Evolutionary conservation across 1,140 invertebrate genomes (phyloP), one percentile per base, ranked within the genome.

Genomic region (Drosophila tristis): DNA sequence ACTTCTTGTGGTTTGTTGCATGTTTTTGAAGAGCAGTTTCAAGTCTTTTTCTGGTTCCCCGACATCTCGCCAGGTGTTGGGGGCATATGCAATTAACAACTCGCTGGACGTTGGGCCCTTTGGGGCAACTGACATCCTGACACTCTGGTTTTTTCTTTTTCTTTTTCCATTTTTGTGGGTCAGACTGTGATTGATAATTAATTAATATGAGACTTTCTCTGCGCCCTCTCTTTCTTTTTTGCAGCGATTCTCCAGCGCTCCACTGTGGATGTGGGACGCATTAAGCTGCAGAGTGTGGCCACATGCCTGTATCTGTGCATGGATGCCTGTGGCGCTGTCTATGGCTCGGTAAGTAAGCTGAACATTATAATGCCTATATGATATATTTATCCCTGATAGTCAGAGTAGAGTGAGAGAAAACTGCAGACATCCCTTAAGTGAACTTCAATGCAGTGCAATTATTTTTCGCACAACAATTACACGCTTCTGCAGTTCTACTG

Each of bases 271-370:
- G 94, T 94, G 84, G 96, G 96, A 87, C 95, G 96, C 93, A 93
- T 97, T 92, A 96, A 95, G 93, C 96, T 97, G 86, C 96, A 96
- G 94, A 95, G 96, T 91, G 94, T 96, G 63, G 95, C 96, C 78
- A 96, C 96, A 67, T 96, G 96, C 92, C 94, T 96, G 89, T 97
- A 95, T 93, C 95, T 97, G 86, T 97, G 96, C 92, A 96, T 97
- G 96, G 96, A 96, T 93, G 93, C 94, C 71, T 97, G 96, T 92
- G 96, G 96, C 92, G 93, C 95, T 90, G 94, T 96, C 72, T 97
- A 97, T 93, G 96, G 96, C 91, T 96, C 96, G 94, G 96, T 97
- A 94, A 95, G 96, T 95, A 92, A 73, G 63, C 58, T 43, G 50
- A 25, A 35, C 26, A 50, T 15, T 44, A 1, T 0, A 8, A 4